Evolutionary conservation across 1,140 invertebrate genomes (phyloP).

Genomic region (Drosophila prosaltans): DNA sequence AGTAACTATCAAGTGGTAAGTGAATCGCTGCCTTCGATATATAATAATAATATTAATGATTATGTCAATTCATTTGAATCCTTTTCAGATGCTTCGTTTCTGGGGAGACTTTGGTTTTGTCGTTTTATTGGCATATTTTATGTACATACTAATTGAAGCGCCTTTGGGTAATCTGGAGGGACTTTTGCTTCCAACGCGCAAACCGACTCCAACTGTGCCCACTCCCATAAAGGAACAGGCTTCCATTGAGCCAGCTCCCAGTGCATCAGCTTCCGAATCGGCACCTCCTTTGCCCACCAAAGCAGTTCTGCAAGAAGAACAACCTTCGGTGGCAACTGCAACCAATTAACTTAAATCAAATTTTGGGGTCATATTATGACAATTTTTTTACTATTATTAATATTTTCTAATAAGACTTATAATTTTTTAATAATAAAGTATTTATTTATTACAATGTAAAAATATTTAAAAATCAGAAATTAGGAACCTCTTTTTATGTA

Average conservation of each 20-base stretch:
- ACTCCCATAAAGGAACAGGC: not conserved
- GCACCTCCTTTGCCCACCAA: not conserved
- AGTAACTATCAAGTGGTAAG: slow-evolving; percentile 71
- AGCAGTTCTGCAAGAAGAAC: not conserved
- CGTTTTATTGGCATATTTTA: slow-evolving; percentile 43
- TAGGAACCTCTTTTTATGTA: too few species aligned
- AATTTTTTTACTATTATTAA: not conserved
- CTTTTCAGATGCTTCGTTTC: slow-evolving; percentile 54
- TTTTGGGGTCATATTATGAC: too few species aligned
- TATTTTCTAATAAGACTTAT: not conserved
- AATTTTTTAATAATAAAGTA: not conserved
- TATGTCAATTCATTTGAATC: not conserved
- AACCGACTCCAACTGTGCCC: not conserved
- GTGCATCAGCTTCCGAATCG: not conserved
- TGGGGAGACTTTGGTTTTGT: slow-evolving; percentile 67
- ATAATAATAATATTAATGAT: too few species aligned
- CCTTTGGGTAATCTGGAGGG: slow-evolving; percentile 52
- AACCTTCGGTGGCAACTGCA: not conserved
- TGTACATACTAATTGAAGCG: slow-evolving; percentile 58
- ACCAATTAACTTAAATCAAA: not conserved
- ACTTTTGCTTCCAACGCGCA: slow-evolving; percentile 31
- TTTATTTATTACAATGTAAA: not conserved
- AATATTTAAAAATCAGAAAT: too few species aligned
- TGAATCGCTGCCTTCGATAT: not conserved
- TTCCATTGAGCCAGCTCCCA: not conserved